Base-by-base conservation (phyloP, 2,888 invertebrate genomes). In the Dichetophora obliterata region DNA sequence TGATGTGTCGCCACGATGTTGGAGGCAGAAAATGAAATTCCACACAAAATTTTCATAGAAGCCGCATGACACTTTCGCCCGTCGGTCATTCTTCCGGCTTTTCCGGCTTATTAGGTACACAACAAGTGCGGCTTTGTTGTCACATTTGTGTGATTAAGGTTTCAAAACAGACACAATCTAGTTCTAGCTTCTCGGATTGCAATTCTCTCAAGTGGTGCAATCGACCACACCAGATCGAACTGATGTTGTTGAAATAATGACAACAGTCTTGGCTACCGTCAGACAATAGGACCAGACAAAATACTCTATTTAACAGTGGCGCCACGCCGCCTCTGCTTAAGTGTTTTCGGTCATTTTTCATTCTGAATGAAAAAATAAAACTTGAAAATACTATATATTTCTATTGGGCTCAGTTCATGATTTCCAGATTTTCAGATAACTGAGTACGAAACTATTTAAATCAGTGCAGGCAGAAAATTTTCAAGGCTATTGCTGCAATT, bases 51-150 rank as follows among this genome's bases (percentile, higher is more conserved):
- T 43, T 65, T 19, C 59, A 59, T 59, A 24, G 59, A 59, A 24
- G 37, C 65, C 37, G 24, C 57, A 22, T 22, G 65, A 65, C 65
- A 65, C 43, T 43, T n/a, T 34, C 8, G 6, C 27, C 8, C 34
- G 63, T 63, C 34, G 63, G 27, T 31, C 31, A 6, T 63, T 68
- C 68, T 27, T 68, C 68, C 50, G 48, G 68, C 43, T 66, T 66
- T 65, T 66, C 66, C 48, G 16, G 22, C 48, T 68, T 19, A 68
- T 68, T 24, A 50, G 68, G 1, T n/a, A 9, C 31, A 31, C 31
- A n/a, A 19, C 14, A 14, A 59, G 22, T 48, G 48, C 48, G 43
- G 27, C 43, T 68, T 68, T 50, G 48, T 68, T 27, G 68, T 9
- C 19, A 43, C 66, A 66, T 37, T 66, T 66, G 22, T 31, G 9